Conservation (phyloP, 2,888 invertebrate species). For the Machimus atricapillus region DNA sequence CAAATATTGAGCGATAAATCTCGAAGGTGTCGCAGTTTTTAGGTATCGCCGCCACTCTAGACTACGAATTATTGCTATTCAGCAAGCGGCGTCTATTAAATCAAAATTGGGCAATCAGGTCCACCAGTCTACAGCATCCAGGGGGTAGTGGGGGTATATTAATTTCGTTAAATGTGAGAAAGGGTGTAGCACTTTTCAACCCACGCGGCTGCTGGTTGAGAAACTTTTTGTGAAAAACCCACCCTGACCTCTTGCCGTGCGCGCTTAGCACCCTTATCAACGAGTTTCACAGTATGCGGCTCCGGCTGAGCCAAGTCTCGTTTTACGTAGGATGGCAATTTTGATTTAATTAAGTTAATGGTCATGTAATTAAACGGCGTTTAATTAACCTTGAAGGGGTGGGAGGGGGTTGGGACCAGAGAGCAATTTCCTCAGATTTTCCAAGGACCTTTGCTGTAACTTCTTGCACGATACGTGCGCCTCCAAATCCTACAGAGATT, state of each 20-base stretch:
- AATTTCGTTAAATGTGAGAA: background rate
- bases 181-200: background rate
- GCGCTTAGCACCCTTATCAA: background rate
- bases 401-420: background rate
- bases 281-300: background rate
- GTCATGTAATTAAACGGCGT: slow-evolving; percentile 37
- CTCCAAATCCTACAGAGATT: background rate
- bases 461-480: background rate
- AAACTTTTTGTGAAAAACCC: background rate
- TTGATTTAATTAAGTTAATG: slow-evolving; percentile 37
- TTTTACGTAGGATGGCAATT: slow-evolving; percentile 34
- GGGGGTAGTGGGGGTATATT: background rate
- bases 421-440: slow-evolving; percentile 6
- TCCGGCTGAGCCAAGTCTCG: background rate
- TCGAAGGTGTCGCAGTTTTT: background rate
- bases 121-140: background rate
- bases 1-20: background rate
- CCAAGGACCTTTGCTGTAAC: background rate
- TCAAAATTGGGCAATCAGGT: slow-evolving; percentile 27
- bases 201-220: background rate
- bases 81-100: background rate
- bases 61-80: background rate
- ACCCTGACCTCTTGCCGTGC: background rate
- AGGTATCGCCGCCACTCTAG: background rate
- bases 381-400: slow-evolving; percentile 29